A percentile compares a stretch with the other conserved stretches of the same genome.
Conservation (phyloP, 1,140 invertebrate genomes). For the Brachionus paranguensis region DNA sequence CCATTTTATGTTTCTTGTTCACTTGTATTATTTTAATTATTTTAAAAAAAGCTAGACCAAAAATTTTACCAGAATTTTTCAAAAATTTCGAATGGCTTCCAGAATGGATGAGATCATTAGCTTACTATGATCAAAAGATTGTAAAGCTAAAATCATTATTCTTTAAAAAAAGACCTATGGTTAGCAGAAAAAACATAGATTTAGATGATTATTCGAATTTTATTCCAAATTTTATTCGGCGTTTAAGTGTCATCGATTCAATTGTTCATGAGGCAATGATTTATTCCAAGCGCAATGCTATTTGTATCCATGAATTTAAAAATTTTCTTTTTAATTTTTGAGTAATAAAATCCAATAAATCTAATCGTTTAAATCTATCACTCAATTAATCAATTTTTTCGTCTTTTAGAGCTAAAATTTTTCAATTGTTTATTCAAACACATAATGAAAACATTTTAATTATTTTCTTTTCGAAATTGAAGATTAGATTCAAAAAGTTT, state of each 20-base stretch:
- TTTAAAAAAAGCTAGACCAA: background rate
- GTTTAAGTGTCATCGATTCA: slow-evolving; percentile 11
- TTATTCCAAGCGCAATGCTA: background rate
- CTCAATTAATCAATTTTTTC: no score
- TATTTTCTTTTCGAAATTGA: background rate
- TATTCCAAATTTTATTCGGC: background rate
- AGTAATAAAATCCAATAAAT: no score
- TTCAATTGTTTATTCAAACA: no score
- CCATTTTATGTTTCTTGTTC: background rate
- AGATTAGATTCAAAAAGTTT: background rate
- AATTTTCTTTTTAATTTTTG: no score
- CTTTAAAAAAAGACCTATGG: background rate
- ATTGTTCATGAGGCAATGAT: background rate
- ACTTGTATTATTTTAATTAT: background rate
- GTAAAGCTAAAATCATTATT: background rate
- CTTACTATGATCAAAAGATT: background rate
- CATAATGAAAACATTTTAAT: no score
- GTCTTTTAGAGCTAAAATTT: no score
- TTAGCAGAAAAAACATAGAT: background rate
- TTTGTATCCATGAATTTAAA: background rate
- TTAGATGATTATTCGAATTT: background rate
- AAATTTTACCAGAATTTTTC: background rate
- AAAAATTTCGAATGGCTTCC: background rate
- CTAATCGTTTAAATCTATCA: no score
- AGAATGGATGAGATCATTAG: slow-evolving; percentile 3